These are phyloP conservation scores for Kryptolebias ocellatus DNA, from an alignment of 2,797 vertebrate genomes.

Conservation along the genomic window DNA sequence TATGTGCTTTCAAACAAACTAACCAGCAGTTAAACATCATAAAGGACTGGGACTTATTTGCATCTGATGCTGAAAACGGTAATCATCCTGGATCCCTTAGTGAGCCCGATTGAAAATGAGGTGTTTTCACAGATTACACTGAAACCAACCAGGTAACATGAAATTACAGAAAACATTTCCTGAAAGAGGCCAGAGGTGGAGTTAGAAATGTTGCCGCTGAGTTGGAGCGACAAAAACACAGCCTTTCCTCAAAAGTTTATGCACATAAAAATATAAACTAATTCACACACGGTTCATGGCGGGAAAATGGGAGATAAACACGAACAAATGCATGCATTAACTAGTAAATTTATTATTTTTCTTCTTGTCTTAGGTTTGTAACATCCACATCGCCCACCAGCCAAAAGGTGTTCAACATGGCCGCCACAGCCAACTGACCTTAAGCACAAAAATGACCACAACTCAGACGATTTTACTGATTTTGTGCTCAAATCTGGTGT, in stretches of 20 bases:
- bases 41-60: slow-evolving; percentile 4
- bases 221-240: slow-evolving; percentile 11
- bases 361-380: background rate
- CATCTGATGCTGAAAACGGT: slow-evolving; percentile 33
- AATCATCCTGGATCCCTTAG: slow-evolving; percentile 3
- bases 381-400: background rate
- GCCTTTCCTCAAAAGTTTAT: slow-evolving; percentile 7
- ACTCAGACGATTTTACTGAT: too few species aligned
- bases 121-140: slow-evolving; percentile 21
- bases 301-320: too few species aligned
- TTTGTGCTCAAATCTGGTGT: too few species aligned
- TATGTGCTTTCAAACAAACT: background rate
- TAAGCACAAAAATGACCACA: too few species aligned
- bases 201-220: slow-evolving; percentile 29
- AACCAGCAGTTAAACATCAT: background rate
- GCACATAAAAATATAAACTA: slow-evolving; percentile 23
- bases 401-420: too few species aligned
- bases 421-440: too few species aligned
- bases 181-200: slow-evolving; percentile 30
- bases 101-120: slow-evolving; percentile 33
- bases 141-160: background rate
- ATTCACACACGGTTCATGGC: slow-evolving; percentile 18
- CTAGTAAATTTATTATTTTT: too few species aligned
- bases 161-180: slow-evolving; percentile 33
- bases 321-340: too few species aligned